Evolutionary conservation across 1,140 invertebrate genomes (phyloP), one percentile per base, ranked within the genome.

Genomic region (Achroia grisella): DNA sequence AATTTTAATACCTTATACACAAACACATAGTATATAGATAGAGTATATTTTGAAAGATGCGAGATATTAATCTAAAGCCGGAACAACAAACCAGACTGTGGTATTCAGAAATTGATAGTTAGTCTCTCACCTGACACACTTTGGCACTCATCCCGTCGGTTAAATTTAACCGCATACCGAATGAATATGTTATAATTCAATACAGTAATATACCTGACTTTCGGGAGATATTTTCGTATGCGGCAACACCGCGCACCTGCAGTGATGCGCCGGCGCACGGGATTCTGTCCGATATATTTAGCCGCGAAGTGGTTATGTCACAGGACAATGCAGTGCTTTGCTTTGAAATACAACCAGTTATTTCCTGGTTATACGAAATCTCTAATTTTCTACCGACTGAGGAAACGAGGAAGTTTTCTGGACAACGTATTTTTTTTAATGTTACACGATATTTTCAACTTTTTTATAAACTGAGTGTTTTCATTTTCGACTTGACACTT

Each of bases 221-320:
- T 49, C 36, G 46, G 56, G 56, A 32, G 34, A 52, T 52, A 55
- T 66, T 67, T 42, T 41, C 47, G 12, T 39, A 30, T 10, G 17
- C 59, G 62, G 71, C 71, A 69, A 74, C 69, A 69, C 64, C 29
- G 30, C 37, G 52, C 64, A 72, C 71, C 72, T 74, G 71, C 71
- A 65, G 36, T 59, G 69, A 71, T 71, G 64, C 69, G 71, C 68
- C 28, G 40, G 62, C 57, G 66, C 59, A 57, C 45, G 39, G 44
- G 50, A 44, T 61, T 37, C 55, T 45, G 65, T 70, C 59, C 57
- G 71, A 51, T 77, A 77, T 72, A 64, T 74, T 71, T 77, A 77
- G 64, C 46, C 46, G 41, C 54, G 39, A 42, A 61, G 48, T 56
- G 47, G 71, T 74, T 77, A 74, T 72, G 71, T 77, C 73, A 77